Percentiles rank a stretch among this genome's conserved stretches.
Conservation (phyloP, 92 coral and sea anemone genomes). For the Bergia puertoricense region DNA sequence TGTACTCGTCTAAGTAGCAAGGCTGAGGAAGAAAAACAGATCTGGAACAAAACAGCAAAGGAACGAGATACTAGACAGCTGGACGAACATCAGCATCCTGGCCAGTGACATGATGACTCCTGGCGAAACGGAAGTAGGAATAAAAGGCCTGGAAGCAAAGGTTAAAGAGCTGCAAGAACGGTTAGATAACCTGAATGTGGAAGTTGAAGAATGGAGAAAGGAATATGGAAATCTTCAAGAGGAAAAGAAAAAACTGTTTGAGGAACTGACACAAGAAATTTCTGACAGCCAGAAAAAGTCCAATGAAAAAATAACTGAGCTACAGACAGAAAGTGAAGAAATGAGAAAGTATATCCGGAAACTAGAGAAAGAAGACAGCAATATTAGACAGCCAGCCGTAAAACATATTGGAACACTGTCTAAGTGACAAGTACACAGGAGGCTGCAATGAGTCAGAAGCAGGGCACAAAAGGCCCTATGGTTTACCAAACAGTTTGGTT, state of each 20-base stretch:
- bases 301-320: slow-evolving; percentile 37
- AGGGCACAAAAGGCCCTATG: slow-evolving; percentile 57
- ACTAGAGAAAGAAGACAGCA: slow-evolving; percentile 24
- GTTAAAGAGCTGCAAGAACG: slow-evolving; percentile 34
- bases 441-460: slow-evolving; percentile 19
- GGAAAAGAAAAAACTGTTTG: slow-evolving; percentile 51
- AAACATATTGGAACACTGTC: slow-evolving; percentile 24
- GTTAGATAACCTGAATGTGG: slow-evolving; percentile 45
- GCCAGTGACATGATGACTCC: slow-evolving; percentile 47
- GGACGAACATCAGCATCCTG: slow-evolving; percentile 32
- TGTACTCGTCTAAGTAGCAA: too few species aligned
- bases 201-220: slow-evolving; percentile 55
- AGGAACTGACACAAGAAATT: slow-evolving; percentile 42
- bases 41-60: neutral
- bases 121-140: slow-evolving; percentile 44
- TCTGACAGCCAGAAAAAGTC: neutral
- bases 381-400: neutral
- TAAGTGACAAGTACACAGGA: slow-evolving; percentile 33
- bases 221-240: slow-evolving; percentile 51
- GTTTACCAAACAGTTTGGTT: slow-evolving; percentile 56
- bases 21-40: neutral
- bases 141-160: slow-evolving; percentile 28
- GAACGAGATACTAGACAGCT: neutral
- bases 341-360: slow-evolving; percentile 40
- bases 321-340: slow-evolving; percentile 40